These are phyloP conservation scores for Eretmochelys imbricata DNA, from an alignment of 2,113 vertebrate species.

Conservation along the genomic window DNA sequence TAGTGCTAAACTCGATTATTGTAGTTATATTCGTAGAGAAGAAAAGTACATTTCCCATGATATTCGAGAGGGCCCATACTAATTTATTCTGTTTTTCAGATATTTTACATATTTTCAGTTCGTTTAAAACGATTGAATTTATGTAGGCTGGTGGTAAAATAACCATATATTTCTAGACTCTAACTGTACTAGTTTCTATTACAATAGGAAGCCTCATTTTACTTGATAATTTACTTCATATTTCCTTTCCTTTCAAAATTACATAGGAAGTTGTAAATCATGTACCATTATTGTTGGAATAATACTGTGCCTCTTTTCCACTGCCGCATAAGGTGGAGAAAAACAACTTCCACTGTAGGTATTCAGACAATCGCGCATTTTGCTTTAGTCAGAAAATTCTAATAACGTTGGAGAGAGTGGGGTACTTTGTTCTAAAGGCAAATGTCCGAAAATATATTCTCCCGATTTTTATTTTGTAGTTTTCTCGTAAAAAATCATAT, in stretches of 20 bases:
- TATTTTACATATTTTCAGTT: background rate
- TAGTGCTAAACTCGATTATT: background rate
- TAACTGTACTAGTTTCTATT: background rate
- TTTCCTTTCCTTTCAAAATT: conserved; percentile 44
- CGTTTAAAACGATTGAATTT: background rate
- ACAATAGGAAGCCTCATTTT: conserved; percentile 9
- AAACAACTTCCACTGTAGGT: conserved; percentile 26
- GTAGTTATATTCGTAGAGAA: background rate
- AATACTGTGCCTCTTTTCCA: conserved; percentile 6
- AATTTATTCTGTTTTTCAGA: background rate
- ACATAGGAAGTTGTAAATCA: conserved; percentile 72
- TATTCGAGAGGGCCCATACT: background rate
- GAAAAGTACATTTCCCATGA: background rate
- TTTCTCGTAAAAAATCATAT: background rate
- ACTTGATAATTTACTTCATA: background rate
- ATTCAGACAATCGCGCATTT: conserved; percentile 49
- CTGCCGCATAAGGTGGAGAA: conserved; percentile 56
- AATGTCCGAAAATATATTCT: background rate
- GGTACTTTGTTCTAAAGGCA: background rate
- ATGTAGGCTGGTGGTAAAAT: background rate
- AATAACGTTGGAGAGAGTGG: accelerated
- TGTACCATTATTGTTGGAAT: background rate
- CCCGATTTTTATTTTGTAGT: background rate
- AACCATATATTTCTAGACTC: background rate
- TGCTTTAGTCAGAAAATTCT: background rate